Evolutionary conservation across 2,113 vertebrate genomes (phyloP).

Genomic region (Notarius quadriscutis): DNA sequence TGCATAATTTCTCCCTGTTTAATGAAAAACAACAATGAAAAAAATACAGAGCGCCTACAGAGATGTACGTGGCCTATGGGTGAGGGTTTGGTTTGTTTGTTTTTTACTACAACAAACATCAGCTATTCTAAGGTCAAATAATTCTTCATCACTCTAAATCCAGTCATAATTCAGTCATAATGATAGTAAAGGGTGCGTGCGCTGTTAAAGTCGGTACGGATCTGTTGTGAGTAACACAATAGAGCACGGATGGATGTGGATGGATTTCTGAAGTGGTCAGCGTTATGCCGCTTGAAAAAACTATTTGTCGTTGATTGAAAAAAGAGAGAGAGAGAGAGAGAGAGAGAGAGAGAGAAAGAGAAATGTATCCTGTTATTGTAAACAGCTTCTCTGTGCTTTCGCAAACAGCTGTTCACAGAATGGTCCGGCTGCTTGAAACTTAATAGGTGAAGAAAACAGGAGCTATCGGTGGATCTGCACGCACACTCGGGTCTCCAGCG

Average conservation of each 20-base stretch:
- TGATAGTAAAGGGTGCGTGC: no score
- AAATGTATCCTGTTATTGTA: constrained; percentile 42
- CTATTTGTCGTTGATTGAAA: neutral
- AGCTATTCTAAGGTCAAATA: constrained; percentile 9
- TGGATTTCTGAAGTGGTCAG: neutral
- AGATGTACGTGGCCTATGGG: constrained; percentile 63
- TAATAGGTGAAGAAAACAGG: constrained; percentile 46
- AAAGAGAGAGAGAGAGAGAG: neutral
- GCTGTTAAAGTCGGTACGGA: no score
- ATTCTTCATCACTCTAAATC: neutral
- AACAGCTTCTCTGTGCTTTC: constrained; percentile 48
- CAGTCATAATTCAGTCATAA: neutral
- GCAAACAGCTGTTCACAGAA: constrained; percentile 53
- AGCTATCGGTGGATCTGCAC: constrained; percentile 45
- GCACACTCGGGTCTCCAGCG: constrained; percentile 45
- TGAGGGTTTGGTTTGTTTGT: constrained; percentile 36
- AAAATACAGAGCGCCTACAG: constrained; percentile 43
- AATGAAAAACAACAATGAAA: constrained; percentile 64
- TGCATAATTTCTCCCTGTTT: constrained; percentile 73
- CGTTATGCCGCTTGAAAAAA: neutral
- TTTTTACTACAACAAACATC: neutral
- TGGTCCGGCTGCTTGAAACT: constrained; percentile 49
- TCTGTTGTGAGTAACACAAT: neutral
- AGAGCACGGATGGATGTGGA: neutral
- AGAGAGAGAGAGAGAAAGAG: neutral